These are phyloP conservation scores for Meandrina meandrites DNA, from an alignment of 92 coral and sea anemone species.

Conservation along the genomic window DNA sequence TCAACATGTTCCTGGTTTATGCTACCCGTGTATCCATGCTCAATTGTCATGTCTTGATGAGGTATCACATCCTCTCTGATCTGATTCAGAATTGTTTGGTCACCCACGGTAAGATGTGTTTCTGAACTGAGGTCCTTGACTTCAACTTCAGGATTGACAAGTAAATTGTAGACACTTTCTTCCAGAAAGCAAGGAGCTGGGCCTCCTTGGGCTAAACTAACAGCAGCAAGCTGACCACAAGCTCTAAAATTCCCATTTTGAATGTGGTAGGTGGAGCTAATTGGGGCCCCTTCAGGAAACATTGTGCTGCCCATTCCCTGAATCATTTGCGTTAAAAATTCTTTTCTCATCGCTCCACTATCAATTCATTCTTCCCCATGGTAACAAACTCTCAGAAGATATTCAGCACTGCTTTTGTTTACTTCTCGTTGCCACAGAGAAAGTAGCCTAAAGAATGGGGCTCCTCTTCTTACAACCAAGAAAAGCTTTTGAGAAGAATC, in stretches of 20 bases:
- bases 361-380: conserved; percentile 67
- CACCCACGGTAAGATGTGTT: conserved; percentile 36
- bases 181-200: conserved; percentile 62
- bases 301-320: conserved; percentile 36
- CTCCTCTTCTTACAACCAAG: conserved; percentile 19
- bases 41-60: conserved; percentile 43
- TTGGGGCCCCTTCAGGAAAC: conserved; percentile 71
- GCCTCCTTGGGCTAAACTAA: conserved; percentile 63
- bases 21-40: conserved; percentile 57
- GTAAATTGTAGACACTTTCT: conserved; percentile 43
- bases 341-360: conserved; percentile 61
- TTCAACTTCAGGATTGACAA: conserved; percentile 45
- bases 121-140: conserved; percentile 34
- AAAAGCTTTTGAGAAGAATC: not conserved
- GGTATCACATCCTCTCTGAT: conserved; percentile 33
- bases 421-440: conserved; percentile 45
- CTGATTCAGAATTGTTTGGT: not conserved
- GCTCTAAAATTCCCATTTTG: conserved; percentile 67
- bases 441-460: not conserved
- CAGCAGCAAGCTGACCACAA: conserved; percentile 71
- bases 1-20: conserved; percentile 37
- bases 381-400: conserved; percentile 44
- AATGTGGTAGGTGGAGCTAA: conserved; percentile 51
- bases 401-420: conserved; percentile 45
- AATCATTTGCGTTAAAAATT: conserved; percentile 56